A percentile compares a stretch with the other conserved stretches of the same genome.
These are phyloP conservation scores for Fundulus diaphanus DNA, from an alignment of 2,797 vertebrate genomes.

Conservation along the genomic window DNA sequence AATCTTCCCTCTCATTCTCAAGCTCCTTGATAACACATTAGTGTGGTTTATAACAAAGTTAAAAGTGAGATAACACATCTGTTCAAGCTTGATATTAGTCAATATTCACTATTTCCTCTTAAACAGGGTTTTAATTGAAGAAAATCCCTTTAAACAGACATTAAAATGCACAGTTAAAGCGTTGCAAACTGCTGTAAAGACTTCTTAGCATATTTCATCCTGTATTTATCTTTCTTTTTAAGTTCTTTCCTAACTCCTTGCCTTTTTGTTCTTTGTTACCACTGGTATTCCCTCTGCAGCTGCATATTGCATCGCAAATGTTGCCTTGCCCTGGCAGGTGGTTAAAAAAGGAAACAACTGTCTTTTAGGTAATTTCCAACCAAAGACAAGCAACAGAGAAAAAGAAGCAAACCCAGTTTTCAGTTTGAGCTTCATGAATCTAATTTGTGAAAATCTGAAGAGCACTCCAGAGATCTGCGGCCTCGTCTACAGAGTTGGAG, in stretches of 20 bases:
- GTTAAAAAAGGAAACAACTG: background rate
- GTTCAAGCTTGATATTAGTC: background rate
- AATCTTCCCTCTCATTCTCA: background rate
- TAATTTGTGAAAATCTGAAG: conserved; percentile 24
- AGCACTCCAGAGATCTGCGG: conserved; percentile 21
- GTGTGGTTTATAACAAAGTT: background rate
- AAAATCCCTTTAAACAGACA: background rate
- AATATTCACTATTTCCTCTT: background rate
- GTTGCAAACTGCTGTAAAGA: background rate
- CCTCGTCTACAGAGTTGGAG: conserved; percentile 35
- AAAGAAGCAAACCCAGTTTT: conserved; percentile 22
- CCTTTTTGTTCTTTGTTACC: background rate
- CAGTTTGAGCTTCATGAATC: conserved; percentile 29
- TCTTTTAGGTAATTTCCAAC: background rate
- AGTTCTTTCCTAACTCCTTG: background rate
- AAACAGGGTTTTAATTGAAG: background rate
- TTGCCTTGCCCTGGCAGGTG: background rate
- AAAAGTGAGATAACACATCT: background rate
- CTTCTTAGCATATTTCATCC: background rate
- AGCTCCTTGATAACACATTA: background rate
- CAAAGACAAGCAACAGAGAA: background rate
- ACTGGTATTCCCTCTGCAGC: background rate
- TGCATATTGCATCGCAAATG: background rate
- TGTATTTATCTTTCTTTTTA: background rate
- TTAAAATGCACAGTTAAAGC: background rate